Base-by-base conservation (phyloP, 2,113 vertebrate species). In the Piprites chloris region DNA sequence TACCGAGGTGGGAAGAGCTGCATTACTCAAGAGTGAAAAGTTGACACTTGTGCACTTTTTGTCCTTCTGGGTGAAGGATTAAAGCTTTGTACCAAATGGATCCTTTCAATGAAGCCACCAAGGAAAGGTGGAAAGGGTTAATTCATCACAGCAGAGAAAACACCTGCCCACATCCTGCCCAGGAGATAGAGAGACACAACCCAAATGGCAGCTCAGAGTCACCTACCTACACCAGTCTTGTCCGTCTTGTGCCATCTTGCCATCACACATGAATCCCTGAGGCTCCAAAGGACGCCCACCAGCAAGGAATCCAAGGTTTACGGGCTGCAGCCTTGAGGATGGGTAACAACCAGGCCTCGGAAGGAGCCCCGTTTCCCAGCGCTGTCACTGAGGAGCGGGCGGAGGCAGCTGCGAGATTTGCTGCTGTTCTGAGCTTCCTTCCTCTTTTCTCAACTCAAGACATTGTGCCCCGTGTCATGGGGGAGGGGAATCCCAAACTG, bases 211-310 rank as follows among this genome's bases (percentile, higher is more conserved):
- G 80, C n/a, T 65, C 18, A 30, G 3, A 13, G 71, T 27, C 81
- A 98, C 98, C 56, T 90, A 98, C 98, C 98, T 90, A 98, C 98
- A 0, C 98, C 98, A 0, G 82, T 97, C 92, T 95, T 97, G 79
- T 97, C 98, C 5, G 91, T 96, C 96, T 72, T 98, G 62, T 95
- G 97, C 98, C 98, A 98, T 32, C 87, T 88, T 8, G 95, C 92
- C 98, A 98, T 98, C 33, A 2, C 35, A 63, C 49, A 9, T 2
- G 41, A 20, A 14, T 6, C 55, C 14, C 1, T 6, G 63, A 13
- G 33, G 63, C 77, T 65, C 41, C 12, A 0, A 4, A 9, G 56
- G 66, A 46, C 1, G 44, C 26, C 22, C 46, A 3, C 14, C 8
- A 11, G 44, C 21, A 5, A 35, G 50, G n/a, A 50, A 26, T 4